Evolutionary conservation across 37 sponge, comb jelly and placozoan species (phyloP).

Genomic region (Hexactinellida sp.): DNA sequence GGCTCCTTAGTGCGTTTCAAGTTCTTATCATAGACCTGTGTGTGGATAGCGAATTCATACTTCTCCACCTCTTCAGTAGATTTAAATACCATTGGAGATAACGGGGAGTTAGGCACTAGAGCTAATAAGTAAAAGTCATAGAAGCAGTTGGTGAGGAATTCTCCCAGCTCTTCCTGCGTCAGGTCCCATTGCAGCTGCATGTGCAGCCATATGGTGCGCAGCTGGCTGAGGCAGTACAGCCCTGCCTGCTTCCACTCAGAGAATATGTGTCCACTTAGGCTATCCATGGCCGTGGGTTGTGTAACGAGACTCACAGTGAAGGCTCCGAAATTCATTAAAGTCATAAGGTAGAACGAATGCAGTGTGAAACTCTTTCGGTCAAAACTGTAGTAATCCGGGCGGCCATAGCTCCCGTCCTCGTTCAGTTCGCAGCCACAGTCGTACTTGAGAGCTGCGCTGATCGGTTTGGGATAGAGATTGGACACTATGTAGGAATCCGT

Average conservation of each 20-base stretch:
- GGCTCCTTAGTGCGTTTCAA: not conserved
- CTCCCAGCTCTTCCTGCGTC: constrained; percentile 52
- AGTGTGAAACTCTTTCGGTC: constrained; percentile 52
- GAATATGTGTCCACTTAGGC: constrained; percentile 23
- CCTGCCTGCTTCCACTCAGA: constrained; percentile 65
- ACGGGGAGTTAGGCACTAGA: not conserved
- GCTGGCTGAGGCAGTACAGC: constrained; percentile 73
- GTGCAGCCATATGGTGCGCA: constrained; percentile 58
- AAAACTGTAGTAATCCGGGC: constrained; percentile 43
- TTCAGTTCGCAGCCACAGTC: constrained; percentile 68
- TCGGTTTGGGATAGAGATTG: constrained; percentile 46
- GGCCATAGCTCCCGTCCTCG: constrained; percentile 62
- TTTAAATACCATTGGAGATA: not conserved
- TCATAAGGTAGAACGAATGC: constrained; percentile 67
- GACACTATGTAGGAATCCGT: constrained; percentile 36
- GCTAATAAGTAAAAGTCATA: not conserved
- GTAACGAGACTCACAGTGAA: constrained; percentile 57
- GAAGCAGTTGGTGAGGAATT: constrained; percentile 13
- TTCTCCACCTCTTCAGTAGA: constrained; percentile 13
- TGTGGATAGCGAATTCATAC: constrained; percentile 64
- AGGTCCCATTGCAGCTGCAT: constrained; percentile 47
- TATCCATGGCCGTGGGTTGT: constrained; percentile 32
- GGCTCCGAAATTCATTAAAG: constrained; percentile 65
- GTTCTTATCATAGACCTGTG: constrained; percentile 24
- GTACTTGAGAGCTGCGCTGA: constrained; percentile 31